Evolutionary conservation across 2,113 vertebrate genomes (phyloP), one percentile per base, ranked within the genome.

Genomic region (Gnathonemus echidnorhynchus): DNA sequence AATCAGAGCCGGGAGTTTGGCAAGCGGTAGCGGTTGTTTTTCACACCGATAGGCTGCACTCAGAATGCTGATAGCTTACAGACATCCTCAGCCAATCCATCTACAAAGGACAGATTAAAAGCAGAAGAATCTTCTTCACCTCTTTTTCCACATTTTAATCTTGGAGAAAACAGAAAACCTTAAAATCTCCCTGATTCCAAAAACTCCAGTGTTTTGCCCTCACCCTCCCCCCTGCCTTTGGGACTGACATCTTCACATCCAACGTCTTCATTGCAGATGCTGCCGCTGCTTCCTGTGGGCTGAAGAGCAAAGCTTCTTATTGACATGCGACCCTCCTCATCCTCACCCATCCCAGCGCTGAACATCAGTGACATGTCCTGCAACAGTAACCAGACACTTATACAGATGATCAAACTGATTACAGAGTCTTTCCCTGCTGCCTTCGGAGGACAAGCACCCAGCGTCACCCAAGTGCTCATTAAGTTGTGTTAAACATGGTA

Each of bases 221-320:
- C 94, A 93, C 91, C 90, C 96, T 95, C 95, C 92, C 95, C 91
- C 95, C 96, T 92, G 93, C 93, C 97, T n/a, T 62, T 95, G 96
- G 96, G 96, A 96, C 95, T 96, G 96, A 97, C 96, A 96, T 97
- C 96, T 97, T 97, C 97, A 97, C 96, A 95, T 95, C 96, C 92
- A 96, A 97, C 93, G 92, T 91, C 95, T 96, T 96, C 94, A 92
- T 97, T 96, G 95, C 95, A 96, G 97, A 96, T 95, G 95, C 95
- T 95, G 96, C 94, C 93, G 94, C 97, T 95, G 95, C 95, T 97
- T 97, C 94, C 95, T 95, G 97, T 96, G 96, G 97, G 95, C 92
- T 92, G 94, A 96, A 96, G 96, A 96, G 94, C 94, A 96, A 97
- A 96, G 95, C 92, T 93, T 97, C 95, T 95, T 95, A 95, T 95